Base-by-base conservation (phyloP, 92 coral and sea anemone genomes). In the Siderastrea siderea region DNA sequence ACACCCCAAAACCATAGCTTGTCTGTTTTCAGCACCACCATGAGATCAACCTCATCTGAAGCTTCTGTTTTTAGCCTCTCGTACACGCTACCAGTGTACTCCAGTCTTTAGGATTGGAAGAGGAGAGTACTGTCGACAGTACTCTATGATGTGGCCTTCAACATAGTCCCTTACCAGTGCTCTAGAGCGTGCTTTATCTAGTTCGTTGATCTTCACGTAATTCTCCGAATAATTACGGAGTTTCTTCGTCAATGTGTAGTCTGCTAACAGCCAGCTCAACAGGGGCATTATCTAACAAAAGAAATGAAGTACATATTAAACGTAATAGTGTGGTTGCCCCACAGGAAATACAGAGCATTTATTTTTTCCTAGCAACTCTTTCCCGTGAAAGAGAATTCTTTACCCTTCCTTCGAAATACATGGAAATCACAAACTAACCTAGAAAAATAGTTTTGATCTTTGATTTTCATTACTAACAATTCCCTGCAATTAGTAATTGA, bases 1-100 rank as follows among this genome's bases (percentile, higher is more conserved):
- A 70, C 59, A 75, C 79, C 93, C 46, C 71, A 77, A 14, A 59
- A 66, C 53, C 77, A 62, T 72, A 61, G 65, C 73, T 90, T 93
- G 10, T 51, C 58, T 14, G 85, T 78, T 45, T 68, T 92, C 85
- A 93, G 12, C 54, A 87, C 84, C 14, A 93, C 81, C 96, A 93
- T 93, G 26, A 93, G 79, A 71, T 93, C 96, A 44, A 89, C 93
- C 52, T 93, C 96, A 57, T 93, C 96, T 19, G 96, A 91, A 43
- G 92, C 90, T 49, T 83, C 94, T 7, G 96, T 93, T 81, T 93
- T 87, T 13, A 93, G 91, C 10, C 65, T 58, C 74, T 93, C 96
- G 62, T 90, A 93, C 46, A 81, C 89, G 38, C 38, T 26, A 26
- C 38, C 38, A 26, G 38, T 26, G 38, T 26, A 26, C 38, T 26